Conservation (phyloP, 2,113 vertebrate species). For the human (Homo sapiens) region GRCh38 chr11:15817001-15817500, state of each 20-base stretch:
- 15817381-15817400: not conserved
- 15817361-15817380: not conserved
- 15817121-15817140: not conserved
- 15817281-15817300: conserved; percentile 64
- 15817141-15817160: not conserved
- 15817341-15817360: not conserved
- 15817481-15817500: not conserved
- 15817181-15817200: not conserved
- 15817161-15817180: not conserved
- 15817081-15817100: not conserved
- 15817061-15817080: not conserved
- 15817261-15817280: not conserved
- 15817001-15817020: not conserved
- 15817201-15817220: not conserved
- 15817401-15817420: not conserved
- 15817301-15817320: not conserved
- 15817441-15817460: not conserved
- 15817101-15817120: not conserved
- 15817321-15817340: not conserved
- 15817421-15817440: not conserved
- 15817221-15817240: not conserved
- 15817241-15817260: not conserved
- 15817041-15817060: not conserved
- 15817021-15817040: not conserved
- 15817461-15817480: not conserved